phyloP scores from a whole-genome alignment of 1,140 invertebrate species.

The Plectrocnemia conspersa region DNA sequence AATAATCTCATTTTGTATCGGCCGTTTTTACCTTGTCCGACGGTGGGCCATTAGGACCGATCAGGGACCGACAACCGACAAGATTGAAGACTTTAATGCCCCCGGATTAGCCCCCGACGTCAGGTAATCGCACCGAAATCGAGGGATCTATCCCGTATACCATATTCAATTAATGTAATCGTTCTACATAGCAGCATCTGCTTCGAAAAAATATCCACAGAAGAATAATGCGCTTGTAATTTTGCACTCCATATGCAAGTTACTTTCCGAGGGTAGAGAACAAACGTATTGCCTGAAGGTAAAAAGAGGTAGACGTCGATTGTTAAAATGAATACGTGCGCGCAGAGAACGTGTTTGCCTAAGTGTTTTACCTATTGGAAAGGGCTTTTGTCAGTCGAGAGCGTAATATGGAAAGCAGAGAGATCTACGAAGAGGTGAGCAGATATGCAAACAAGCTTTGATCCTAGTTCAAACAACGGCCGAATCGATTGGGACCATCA shows the following conservation, averaged over 20 bases:
- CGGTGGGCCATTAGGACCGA: slow-evolving; percentile 21
- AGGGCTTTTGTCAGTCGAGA: slow-evolving; percentile 34
- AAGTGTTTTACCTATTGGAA: slow-evolving; percentile 31
- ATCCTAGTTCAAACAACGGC: slow-evolving; percentile 16
- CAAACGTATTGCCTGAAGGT: slow-evolving; percentile 30
- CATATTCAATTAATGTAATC: no score
- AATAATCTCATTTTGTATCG: slow-evolving; percentile 37
- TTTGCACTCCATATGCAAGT: no score
- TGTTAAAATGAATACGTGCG: background rate
- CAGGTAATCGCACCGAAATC: no score
- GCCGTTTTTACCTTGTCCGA: slow-evolving; percentile 33
- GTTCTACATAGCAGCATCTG: no score
- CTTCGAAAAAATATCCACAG: no score
- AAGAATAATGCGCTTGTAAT: no score
- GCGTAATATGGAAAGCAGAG: slow-evolving; percentile 29
- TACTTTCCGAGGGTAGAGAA: no score
- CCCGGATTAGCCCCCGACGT: background rate
- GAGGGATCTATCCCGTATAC: no score
- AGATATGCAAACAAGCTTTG: slow-evolving; percentile 32
- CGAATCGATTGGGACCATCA: slow-evolving; percentile 7
- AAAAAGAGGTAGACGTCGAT: slow-evolving; percentile 27
- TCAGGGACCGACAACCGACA: slow-evolving; percentile 13
- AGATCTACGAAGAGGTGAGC: slow-evolving; percentile 31
- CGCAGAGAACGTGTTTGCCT: slow-evolving; percentile 21
- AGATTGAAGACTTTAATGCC: slow-evolving; percentile 34